phyloP scores from a whole-genome alignment of 2,113 vertebrate genomes.

The Labeo rohita region DNA sequence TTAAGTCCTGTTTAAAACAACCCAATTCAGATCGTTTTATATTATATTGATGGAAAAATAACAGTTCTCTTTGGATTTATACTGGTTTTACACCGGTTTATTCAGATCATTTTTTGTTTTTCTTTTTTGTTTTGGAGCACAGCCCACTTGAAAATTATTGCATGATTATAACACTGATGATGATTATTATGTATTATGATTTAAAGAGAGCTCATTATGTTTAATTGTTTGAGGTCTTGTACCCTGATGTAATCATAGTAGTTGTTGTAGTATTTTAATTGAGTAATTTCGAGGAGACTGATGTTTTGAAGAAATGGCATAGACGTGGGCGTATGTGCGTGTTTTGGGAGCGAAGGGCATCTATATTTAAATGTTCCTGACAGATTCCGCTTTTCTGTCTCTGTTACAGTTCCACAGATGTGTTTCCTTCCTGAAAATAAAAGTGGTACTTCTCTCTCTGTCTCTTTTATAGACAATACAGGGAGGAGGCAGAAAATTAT shows the following conservation, averaged over 20 bases:
- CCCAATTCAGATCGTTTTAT: neutral
- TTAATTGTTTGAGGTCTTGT: neutral
- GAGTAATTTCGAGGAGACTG: neutral
- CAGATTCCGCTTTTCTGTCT: slow-evolving; percentile 57
- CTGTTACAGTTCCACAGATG: slow-evolving; percentile 66
- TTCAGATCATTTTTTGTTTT: neutral
- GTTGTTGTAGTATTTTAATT: neutral
- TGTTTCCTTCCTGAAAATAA: slow-evolving; percentile 66
- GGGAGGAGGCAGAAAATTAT: neutral
- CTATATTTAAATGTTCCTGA: slow-evolving; percentile 57
- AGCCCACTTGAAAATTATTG: neutral
- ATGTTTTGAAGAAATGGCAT: slow-evolving; percentile 22
- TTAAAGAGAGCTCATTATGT: neutral
- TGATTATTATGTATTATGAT: slow-evolving; percentile 3
- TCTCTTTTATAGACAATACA: neutral
- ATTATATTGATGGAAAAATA: neutral
- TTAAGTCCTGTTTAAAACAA: neutral
- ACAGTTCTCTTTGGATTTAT: neutral
- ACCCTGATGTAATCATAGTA: neutral
- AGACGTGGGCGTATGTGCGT: slow-evolving; percentile 18
- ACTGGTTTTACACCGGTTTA: neutral
- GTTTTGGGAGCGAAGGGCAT: slow-evolving; percentile 46
- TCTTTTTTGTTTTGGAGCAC: neutral
- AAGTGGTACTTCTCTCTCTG: slow-evolving; percentile 56
- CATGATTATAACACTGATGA: neutral